Evolutionary conservation across 2,888 invertebrate species (phyloP), one percentile per base, ranked within the genome.

Genomic region (Thyatira batis): DNA sequence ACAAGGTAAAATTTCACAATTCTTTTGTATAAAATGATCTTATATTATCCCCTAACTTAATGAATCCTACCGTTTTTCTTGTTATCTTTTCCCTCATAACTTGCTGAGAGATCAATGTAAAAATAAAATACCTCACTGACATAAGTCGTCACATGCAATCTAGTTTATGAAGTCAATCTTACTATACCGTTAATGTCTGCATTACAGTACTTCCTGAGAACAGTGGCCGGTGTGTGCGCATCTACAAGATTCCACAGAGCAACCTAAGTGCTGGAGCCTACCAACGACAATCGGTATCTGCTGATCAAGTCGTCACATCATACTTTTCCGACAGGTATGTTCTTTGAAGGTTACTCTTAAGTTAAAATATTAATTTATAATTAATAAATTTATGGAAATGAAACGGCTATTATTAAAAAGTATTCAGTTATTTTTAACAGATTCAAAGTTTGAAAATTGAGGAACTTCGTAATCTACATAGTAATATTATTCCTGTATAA

Each of bases 221-320:
- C 76, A 90, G 88, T 58, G 89, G 87, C 0, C 84, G 92, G 0
- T 91, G 90, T 60, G 92, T 91, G 53, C 84, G 90, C 23, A 87
- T 92, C 62, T 91, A 89, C 79, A 89, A 85, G 65, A 89, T 92
- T 53, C 92, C 92, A 13, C 90, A 89, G 62, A 88, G 89, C 73
- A 91, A 91, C 75, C 78, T 92, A 20, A 89, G 91, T 72, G 89
- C 89, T 0, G 89, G 89, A 50, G 79, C 89, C 0, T 90, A 91
- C 75, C 92, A 90, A 62, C 76, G 92, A 4, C 92, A 92, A 64
- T 89, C 90, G 0, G 89, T 90, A 4, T 90, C 92, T 8, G 90
- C 90, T 0, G 91, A 91, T 68, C 92, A 90, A 62, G 90, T 90
- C 25, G 87, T 89, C 61, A 82, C 87, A 9, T 87, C 90, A 0